Conservation (phyloP, 2,113 vertebrate genomes). For the Seriola rivoliana region DNA sequence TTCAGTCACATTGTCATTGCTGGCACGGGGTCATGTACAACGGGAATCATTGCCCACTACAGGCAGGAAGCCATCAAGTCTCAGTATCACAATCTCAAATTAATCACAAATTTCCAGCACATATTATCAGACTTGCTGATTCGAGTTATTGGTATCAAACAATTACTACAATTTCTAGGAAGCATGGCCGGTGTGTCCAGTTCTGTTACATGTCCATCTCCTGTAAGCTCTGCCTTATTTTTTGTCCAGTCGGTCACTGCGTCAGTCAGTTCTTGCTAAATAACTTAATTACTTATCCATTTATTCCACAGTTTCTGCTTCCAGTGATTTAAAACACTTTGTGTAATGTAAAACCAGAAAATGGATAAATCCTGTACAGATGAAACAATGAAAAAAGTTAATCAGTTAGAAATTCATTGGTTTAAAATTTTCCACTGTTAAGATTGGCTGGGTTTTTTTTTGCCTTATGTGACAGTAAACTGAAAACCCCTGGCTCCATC, state of each 20-base stretch:
- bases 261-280: not conserved
- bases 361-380: not conserved
- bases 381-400: not conserved
- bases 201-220: not conserved
- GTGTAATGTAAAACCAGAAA: not conserved
- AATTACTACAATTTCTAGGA: not conserved
- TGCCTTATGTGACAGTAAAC: not conserved
- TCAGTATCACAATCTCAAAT: not conserved
- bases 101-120: not conserved
- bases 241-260: not conserved
- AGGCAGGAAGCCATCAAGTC: not conserved
- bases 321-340: not conserved
- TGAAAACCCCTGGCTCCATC: no score
- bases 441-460: not conserved
- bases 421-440: not conserved
- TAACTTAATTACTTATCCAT: not conserved
- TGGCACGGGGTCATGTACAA: not conserved
- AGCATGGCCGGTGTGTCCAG: not conserved
- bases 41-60: not conserved
- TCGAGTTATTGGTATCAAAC: not conserved
- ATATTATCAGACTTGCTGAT: not conserved
- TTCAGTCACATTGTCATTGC: not conserved
- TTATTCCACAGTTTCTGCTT: not conserved
- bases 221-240: not conserved
- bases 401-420: not conserved